phyloP scores from a whole-genome alignment of 1,140 invertebrate genomes.

The Cephus cinctus region DNA sequence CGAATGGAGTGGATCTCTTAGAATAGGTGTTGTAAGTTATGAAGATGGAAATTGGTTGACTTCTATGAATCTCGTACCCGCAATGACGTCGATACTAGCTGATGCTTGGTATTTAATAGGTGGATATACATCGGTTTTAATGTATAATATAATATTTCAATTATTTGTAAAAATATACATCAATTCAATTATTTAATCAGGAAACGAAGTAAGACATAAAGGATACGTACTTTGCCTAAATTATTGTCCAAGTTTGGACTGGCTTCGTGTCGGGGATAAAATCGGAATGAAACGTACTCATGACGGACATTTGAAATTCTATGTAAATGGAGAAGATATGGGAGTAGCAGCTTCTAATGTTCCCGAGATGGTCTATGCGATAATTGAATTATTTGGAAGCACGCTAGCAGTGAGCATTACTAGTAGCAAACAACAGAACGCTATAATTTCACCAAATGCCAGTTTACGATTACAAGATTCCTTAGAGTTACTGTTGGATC shows the following conservation, averaged over 20 bases:
- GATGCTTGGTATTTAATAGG: conserved; percentile 69
- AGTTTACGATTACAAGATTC: conserved; percentile 64
- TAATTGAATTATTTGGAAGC: conserved; percentile 73
- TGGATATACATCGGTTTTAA: conserved; percentile 30
- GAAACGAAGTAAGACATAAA: conserved; percentile 67
- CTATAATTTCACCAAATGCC: conserved; percentile 58
- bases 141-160: conserved; percentile 4
- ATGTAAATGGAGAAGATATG: conserved; percentile 81
- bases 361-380: conserved; percentile 73
- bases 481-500: conserved; percentile 62
- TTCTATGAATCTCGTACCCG: conserved; percentile 65
- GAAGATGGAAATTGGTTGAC: conserved; percentile 57
- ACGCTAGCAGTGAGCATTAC: conserved; percentile 66
- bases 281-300: conserved; percentile 65
- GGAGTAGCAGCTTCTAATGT: conserved; percentile 78
- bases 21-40: conserved; percentile 65
- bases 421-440: conserved; percentile 54
- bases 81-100: conserved; percentile 58
- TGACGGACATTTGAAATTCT: conserved; percentile 62
- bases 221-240: conserved; percentile 60
- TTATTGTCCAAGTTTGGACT: conserved; percentile 75
- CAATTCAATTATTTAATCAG: conserved; percentile 41
- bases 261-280: conserved; percentile 73
- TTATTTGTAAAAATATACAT: not conserved
- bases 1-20: conserved; percentile 74